These are phyloP conservation scores for Muscicapa comitata DNA, from an alignment of 2,797 vertebrate species.

Conservation along the genomic window DNA sequence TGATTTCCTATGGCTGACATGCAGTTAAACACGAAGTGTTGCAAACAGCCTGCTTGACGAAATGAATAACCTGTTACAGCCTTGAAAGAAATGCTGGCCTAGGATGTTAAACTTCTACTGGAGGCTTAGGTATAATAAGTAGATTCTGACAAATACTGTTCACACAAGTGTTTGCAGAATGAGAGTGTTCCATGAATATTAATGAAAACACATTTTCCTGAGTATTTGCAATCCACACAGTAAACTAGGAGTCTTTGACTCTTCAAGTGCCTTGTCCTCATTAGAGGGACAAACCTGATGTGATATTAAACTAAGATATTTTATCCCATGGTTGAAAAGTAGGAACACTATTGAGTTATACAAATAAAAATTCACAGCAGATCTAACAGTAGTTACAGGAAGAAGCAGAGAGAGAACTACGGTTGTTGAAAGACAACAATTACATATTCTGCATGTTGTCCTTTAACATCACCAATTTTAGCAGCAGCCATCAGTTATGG, in stretches of 20 bases:
- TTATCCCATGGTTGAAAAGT: not conserved
- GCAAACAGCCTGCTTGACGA: constrained; percentile 50
- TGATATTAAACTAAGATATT: not conserved
- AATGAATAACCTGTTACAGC: constrained; percentile 58
- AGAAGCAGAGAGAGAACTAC: not conserved
- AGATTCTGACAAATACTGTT: constrained; percentile 60
- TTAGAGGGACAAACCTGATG: not conserved
- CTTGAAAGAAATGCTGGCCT: constrained; percentile 49
- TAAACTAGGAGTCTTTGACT: not conserved
- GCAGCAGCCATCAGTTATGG: not conserved
- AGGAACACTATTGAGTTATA: not conserved
- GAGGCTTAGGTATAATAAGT: constrained; percentile 45
- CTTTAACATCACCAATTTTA: not conserved
- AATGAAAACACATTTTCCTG: constrained; percentile 9
- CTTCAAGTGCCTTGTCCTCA: not conserved
- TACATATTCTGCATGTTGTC: not conserved
- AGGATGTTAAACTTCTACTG: constrained; percentile 42
- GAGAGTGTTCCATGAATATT: constrained; percentile 40
- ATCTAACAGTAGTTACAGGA: not conserved
- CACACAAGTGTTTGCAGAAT: constrained; percentile 56
- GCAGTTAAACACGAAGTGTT: constrained; percentile 36
- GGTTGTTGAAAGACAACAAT: not conserved
- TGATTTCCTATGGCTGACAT: constrained; percentile 47
- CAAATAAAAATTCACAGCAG: not conserved
- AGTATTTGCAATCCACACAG: not conserved